Percentiles rank a stretch among this genome's conserved stretches.
phyloP scores from a whole-genome alignment of 2,888 invertebrate genomes.

The Hyles lineata region DNA sequence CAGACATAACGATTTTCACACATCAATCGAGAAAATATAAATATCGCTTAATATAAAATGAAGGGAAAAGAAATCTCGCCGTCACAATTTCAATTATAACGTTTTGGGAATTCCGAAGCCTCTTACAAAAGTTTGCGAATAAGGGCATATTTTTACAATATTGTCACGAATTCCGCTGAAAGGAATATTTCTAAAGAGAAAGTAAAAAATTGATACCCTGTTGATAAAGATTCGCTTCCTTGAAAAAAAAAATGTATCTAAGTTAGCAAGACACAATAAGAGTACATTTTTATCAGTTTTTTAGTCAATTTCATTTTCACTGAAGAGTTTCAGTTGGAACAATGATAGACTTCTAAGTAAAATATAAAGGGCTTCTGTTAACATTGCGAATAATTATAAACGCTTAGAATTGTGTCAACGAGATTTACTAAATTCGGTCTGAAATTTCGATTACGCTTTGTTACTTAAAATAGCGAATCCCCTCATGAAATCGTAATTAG shows the following conservation, averaged over 20 bases:
- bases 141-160: constrained; percentile 55
- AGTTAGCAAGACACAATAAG: background rate
- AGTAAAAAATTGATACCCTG: constrained; percentile 67
- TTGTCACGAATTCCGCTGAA: constrained; percentile 69
- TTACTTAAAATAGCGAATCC: background rate
- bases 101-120: constrained; percentile 10
- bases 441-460: background rate
- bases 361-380: no score
- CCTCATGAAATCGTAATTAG: background rate
- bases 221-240: constrained; percentile 49
- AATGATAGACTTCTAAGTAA: background rate
- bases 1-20: constrained; percentile 25
- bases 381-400: background rate
- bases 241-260: background rate
- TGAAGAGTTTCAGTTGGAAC: background rate
- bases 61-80: background rate
- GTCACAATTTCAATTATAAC: constrained; percentile 15
- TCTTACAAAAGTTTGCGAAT: constrained; percentile 13
- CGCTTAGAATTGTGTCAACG: background rate
- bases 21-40: background rate
- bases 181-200: constrained; percentile 49
- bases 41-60: background rate
- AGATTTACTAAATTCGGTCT: background rate
- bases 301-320: background rate
- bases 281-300: background rate